Base-by-base conservation (phyloP, 2,888 invertebrate genomes). In the Aproaerema taeniolella region DNA sequence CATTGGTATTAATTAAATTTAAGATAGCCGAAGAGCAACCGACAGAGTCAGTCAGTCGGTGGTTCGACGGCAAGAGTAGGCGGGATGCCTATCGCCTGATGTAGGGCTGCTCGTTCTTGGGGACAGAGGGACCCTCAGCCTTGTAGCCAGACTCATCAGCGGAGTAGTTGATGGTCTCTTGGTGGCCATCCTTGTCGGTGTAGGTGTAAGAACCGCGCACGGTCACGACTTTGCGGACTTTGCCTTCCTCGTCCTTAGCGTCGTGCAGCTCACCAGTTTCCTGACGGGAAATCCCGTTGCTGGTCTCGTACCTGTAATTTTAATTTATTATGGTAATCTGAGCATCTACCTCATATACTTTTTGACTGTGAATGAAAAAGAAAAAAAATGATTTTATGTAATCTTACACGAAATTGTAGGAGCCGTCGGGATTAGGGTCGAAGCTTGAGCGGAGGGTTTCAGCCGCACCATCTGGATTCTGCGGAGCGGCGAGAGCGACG, bases 91-190 rank as follows among this genome's bases (percentile, higher is more conserved):
- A n/a, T n/a, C n/a, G n/a, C n/a, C n/a, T n/a, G n/a, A n/a, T n/a
- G n/a, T n/a, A n/a, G n/a, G n/a, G n/a, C n/a, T n/a, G n/a, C n/a
- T n/a, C n/a, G n/a, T n/a, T n/a, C 32, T 89, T 88, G 36, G 91
- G 91, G 56, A 91, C 66, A 66, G 91, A 89, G 0, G 81, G 80
- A 32, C 91, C 90, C 32, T 88, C 85, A 1, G 91, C 87, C 47
- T 87, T 88, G 87, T 77, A 92, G 45, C 91, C 92, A 48, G 68
- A 88, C 67, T 91, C 91, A 50, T 91, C 91, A 33, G 91, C 91
- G 43, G 58, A 63, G 74, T 90, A 91, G 35, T 60, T 82, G 49
- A 90, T 47, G 16, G 64, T 58, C 48, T 88, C 86, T 2, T 70
- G 66, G 8, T 81, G 80, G 46, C 91, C 91, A 1, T 90, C 89